Percentiles rank a stretch among this genome's conserved stretches.
Evolutionary conservation across 2,113 vertebrate genomes (phyloP).

Genomic region (Salminus brasiliensis): DNA sequence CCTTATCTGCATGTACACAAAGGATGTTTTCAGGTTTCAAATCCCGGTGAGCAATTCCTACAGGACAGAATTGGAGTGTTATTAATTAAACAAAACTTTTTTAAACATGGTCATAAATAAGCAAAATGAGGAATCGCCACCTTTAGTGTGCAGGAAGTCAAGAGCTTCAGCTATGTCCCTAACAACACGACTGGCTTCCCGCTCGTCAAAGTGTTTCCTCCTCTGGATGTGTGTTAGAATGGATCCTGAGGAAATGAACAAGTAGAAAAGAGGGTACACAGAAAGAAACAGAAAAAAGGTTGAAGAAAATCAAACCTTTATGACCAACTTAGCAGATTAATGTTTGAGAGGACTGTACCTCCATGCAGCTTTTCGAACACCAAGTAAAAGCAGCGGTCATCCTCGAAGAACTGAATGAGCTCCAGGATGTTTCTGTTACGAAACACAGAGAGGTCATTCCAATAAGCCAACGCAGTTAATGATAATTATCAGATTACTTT

Average conservation of each 20-base stretch:
- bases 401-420: conserved; percentile 96
- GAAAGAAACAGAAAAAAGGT: neutral
- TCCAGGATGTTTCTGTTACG: conserved; percentile 91
- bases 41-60: conserved; percentile 94
- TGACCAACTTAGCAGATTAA: neutral
- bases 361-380: conserved; percentile 97
- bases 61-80: conserved; percentile 38
- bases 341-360: conserved; percentile 73
- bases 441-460: conserved; percentile 27
- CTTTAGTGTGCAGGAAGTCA: conserved; percentile 95
- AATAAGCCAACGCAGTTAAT: neutral
- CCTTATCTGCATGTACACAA: conserved; percentile 90
- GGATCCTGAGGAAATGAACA: conserved; percentile 77
- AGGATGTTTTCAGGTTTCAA: conserved; percentile 97
- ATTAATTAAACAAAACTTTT: conserved; percentile 25
- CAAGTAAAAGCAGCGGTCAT: conserved; percentile 90
- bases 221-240: conserved; percentile 94
- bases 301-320: neutral
- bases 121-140: conserved; percentile 62
- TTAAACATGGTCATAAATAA: neutral
- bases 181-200: conserved; percentile 94
- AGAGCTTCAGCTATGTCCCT: conserved; percentile 90
- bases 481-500: neutral
- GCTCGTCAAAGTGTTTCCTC: conserved; percentile 92
- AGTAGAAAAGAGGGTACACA: neutral